Conservation (phyloP, 2,888 invertebrate genomes). For the Cryptus viduatorius region DNA sequence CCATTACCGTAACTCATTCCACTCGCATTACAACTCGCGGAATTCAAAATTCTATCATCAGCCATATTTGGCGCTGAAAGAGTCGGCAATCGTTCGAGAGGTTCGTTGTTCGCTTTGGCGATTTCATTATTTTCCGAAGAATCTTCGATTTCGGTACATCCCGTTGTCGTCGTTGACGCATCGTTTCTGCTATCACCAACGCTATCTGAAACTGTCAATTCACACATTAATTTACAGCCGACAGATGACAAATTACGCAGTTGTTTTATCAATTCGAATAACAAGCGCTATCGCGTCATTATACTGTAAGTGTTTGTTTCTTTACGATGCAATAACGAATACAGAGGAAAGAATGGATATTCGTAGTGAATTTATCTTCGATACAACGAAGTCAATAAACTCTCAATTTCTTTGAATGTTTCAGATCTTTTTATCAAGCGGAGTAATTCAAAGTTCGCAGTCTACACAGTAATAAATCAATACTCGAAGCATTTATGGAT, state of each 20-base stretch:
- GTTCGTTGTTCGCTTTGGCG: conserved; percentile 69
- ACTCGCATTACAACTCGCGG: conserved; percentile 77
- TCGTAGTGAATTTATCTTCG: background rate
- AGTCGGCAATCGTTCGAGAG: conserved; percentile 74
- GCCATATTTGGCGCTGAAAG: conserved; percentile 84
- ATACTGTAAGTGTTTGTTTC: too few species aligned
- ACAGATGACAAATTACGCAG: background rate
- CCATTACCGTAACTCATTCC: conserved; percentile 74
- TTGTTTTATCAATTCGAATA: too few species aligned
- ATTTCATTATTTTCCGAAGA: conserved; percentile 69
- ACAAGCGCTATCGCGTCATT: too few species aligned
- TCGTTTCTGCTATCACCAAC: conserved; percentile 73
- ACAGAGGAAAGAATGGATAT: background rate
- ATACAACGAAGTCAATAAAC: background rate
- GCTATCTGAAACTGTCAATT: conserved; percentile 73
- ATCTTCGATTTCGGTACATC: conserved; percentile 43
- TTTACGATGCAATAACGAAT: background rate
- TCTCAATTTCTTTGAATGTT: too few species aligned
- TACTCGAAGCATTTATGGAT: background rate
- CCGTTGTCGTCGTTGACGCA: conserved; percentile 55
- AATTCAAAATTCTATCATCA: conserved; percentile 81
- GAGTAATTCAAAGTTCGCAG: too few species aligned
- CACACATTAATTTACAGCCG: background rate
- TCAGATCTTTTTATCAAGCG: too few species aligned
- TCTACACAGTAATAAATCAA: too few species aligned